Base-by-base conservation (phyloP, 2,113 vertebrate genomes). In the Lanius ludovicianus region DNA sequence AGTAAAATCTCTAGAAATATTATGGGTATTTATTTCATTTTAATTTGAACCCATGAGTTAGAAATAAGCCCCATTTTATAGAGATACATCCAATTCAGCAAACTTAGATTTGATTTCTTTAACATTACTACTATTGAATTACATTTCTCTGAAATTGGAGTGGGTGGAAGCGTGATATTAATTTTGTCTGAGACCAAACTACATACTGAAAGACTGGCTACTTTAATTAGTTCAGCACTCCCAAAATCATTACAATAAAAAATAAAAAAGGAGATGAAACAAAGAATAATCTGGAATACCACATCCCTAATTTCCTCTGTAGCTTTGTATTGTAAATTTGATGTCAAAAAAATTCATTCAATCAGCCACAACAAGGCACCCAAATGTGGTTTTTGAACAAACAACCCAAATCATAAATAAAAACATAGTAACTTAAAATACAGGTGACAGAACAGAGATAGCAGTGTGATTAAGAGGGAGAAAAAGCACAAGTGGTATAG, bases 1-100 rank as follows among this genome's bases (percentile, higher is more conserved):
- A 77, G 24, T 52, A 92, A 78, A 85, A 67, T 64, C 55, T 52
- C 75, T 56, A 84, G 33, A 91, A 95, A 90, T 4, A 67, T 62
- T 88, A 85, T 30, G 24, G 37, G 35, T 84, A 96, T 92, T 96
- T 87, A 92, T 89, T 90, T 75, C 44, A 89, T 75, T 95, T 81
- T 89, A 69, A 92, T 92, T 79, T 93, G 60, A 93, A 89, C 5
- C 15, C 64, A 57, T 84, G 39, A 78, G 25, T 73, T 74, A 75
- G 33, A 67, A 88, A 83, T 44, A 83, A 81, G 33, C 5, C 15
- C 24, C 22, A 73, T 80, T 95, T 60, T 55, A 64, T 7, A 90
- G 31, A 78, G 37, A 46, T 39, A 75, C 39, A 68, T 47, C 13
- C 49, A 89, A 68, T 78, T 80, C 76, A 84, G 22, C 59, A 77